Evolutionary conservation across 1,140 invertebrate genomes (phyloP), one percentile per base, ranked within the genome.

Genomic region (Drosophila kepulauana): DNA sequence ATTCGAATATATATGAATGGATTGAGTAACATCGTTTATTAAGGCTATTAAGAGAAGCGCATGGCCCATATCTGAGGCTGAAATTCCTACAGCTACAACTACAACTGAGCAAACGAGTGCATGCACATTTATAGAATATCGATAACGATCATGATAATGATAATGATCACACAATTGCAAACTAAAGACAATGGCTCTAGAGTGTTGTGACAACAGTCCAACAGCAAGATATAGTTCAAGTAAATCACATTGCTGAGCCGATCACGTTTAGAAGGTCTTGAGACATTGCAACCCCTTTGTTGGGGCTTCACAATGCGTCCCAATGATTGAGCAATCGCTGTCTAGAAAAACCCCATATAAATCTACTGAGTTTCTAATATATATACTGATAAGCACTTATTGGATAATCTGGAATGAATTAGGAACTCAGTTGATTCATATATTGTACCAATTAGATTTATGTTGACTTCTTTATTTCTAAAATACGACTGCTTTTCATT

Each of bases 1-100:
- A 54, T 35, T 30, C 11, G 20, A 49, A 20, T 49, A 43, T 62
- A 65, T 70, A 61, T 78, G 70, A 77, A 62, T 64, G 45, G 63
- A 76, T 86, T 87, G 76, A 70, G 76, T 67, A 82, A 82, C 61
- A 78, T 49, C 3, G 35, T 82, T 77, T 73, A 86, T 82, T 75
- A 49, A 63, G 78, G 56, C 61, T 49, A 75, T 86, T 80, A 78
- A 70, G 63, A 49, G 38, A 59, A 62, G 48, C 49, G 59, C 67
- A 70, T 54, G 67, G 59, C 48, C 38, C 41, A 49, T 63, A 63
- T 63, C 46, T 11, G 30, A 38, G 35, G 51, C 59, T 11, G 30
- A 20, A 51, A 63, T 54, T 52, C n/a, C 62, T 28, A 41, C 33
- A 51, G 25, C 28, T 51, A 35, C 28, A 38, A 3, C 35, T 38